phyloP scores from a whole-genome alignment of 1,140 invertebrate species.

The Leptestheria dahalacensis region DNA sequence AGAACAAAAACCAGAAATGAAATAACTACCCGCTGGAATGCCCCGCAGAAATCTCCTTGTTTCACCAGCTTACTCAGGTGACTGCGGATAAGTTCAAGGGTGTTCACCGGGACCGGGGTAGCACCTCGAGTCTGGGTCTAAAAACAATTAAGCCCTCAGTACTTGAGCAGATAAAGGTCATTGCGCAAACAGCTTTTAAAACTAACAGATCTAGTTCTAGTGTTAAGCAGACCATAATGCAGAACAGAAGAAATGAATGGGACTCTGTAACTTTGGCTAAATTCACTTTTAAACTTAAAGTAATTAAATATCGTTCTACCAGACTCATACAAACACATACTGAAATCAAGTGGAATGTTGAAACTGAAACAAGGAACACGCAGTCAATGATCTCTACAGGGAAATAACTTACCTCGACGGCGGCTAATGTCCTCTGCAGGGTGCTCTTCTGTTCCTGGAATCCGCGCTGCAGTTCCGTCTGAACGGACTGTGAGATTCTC shows the following conservation, averaged over 20 bases:
- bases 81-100: conserved; percentile 40
- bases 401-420: not conserved
- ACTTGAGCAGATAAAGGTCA: no score
- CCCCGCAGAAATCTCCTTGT: conserved; percentile 60
- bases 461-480: not conserved
- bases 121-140: conserved; percentile 43
- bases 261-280: no score
- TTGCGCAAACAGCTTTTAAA: no score
- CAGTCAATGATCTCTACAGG: no score
- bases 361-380: no score
- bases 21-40: conserved; percentile 50
- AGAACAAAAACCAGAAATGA: conserved; percentile 4
- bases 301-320: no score
- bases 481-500: not conserved
- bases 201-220: no score
- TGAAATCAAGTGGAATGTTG: no score
- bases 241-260: not conserved
- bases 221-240: no score
- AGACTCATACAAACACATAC: no score
- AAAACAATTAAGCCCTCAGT: no score
- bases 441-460: not conserved
- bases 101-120: conserved; percentile 45
- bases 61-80: conserved; percentile 55
- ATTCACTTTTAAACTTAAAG: no score
- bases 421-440: not conserved